phyloP scores from a whole-genome alignment of 2,888 invertebrate genomes.

The Aproaerema taeniolella region DNA sequence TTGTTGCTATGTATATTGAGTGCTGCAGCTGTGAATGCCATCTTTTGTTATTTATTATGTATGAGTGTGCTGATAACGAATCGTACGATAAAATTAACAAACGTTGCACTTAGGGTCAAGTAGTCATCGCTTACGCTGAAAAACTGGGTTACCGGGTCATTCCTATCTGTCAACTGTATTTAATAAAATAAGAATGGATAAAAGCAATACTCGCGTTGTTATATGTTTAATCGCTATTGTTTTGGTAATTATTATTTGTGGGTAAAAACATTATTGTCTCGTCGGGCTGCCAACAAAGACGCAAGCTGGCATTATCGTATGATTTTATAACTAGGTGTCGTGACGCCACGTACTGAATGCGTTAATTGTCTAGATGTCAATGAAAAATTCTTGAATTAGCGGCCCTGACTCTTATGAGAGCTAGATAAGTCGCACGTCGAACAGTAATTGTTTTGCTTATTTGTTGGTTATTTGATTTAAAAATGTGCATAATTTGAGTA shows the following conservation, averaged over 20 bases:
- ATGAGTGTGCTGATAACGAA: constrained; percentile 1
- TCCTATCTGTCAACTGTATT: constrained; percentile 6
- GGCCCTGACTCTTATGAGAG: constrained; percentile 2
- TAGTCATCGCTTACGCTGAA: constrained; percentile 3
- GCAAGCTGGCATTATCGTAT: constrained; percentile 3
- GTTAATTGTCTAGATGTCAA: constrained; percentile 10
- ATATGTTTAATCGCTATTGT: constrained; percentile 1
- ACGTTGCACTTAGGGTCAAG: constrained; percentile 10
- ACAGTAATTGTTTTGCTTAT: too few relatives aligned
- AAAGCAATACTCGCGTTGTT: not conserved
- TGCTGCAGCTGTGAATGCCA: constrained; percentile 1
- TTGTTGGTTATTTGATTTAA: not conserved
- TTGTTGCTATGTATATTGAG: not conserved
- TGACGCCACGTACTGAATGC: constrained; percentile 6
- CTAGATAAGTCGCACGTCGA: not conserved
- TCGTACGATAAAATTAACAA: constrained; percentile 1
- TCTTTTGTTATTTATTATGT: constrained; percentile 3
- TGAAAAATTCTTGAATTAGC: constrained; percentile 9
- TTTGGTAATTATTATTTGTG: constrained; percentile 7
- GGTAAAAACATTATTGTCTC: constrained; percentile 8
- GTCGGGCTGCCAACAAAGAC: not conserved
- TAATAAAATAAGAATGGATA: constrained; percentile 10
- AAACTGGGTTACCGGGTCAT: constrained; percentile 11
- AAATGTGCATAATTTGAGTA: too few relatives aligned
- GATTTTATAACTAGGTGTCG: constrained; percentile 7